phyloP scores from a whole-genome alignment of 1,140 invertebrate genomes.

The Asbolus verrucosus region DNA sequence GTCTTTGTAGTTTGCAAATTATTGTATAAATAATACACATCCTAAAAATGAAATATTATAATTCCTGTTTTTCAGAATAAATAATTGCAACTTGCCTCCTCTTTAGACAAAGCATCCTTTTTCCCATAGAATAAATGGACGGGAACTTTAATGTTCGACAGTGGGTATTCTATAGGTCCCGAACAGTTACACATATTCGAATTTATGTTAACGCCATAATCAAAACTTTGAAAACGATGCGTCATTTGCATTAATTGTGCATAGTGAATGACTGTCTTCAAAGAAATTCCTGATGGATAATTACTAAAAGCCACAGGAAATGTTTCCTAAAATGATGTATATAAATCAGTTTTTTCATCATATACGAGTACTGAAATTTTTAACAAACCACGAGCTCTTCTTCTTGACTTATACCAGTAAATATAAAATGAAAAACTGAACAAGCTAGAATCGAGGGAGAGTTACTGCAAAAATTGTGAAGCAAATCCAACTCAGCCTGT shows the following conservation, averaged over 20 bases:
- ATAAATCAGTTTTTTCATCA: not conserved
- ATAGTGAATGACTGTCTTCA: conserved; percentile 77
- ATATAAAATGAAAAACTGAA: not conserved
- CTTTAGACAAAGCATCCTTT: conserved; percentile 5
- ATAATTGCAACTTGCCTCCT: not conserved
- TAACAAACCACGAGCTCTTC: not conserved
- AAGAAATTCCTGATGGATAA: conserved; percentile 81
- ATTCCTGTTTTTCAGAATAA: not conserved
- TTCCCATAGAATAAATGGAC: conserved; percentile 33
- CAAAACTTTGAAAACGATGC: conserved; percentile 50
- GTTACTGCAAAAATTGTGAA: not conserved
- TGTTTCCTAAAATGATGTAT: not conserved
- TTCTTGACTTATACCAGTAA: not conserved
- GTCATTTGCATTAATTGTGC: conserved; percentile 69
- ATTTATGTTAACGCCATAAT: conserved; percentile 49
- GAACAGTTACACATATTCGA: conserved; percentile 41
- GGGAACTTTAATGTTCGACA: not conserved
- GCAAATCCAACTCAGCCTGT: not conserved
- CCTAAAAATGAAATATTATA: too few species aligned
- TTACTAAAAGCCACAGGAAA: conserved; percentile 64
- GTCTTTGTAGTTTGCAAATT: too few species aligned
- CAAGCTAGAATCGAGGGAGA: conserved; percentile 5
- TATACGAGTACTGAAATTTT: not conserved
- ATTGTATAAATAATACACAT: too few species aligned
- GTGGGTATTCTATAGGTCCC: conserved; percentile 44